phyloP scores from a whole-genome alignment of 2,797 vertebrate species.

The Pipistrellus pipistrellus region DNA sequence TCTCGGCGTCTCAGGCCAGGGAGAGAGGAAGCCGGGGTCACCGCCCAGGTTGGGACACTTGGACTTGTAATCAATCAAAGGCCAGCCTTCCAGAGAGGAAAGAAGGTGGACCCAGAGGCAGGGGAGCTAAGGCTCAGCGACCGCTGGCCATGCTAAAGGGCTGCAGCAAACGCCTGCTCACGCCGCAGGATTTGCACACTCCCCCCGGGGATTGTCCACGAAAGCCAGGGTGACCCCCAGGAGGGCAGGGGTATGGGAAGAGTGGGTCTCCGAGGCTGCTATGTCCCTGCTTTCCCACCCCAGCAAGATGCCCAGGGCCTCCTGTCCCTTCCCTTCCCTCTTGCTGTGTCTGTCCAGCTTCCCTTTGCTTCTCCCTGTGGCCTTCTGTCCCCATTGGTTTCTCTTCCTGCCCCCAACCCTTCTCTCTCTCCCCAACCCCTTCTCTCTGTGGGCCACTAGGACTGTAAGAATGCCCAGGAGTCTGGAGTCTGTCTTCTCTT shows the following conservation, averaged over 20 bases:
- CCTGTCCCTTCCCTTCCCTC: background rate
- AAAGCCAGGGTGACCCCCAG: background rate
- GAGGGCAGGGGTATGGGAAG: rapidly evolving
- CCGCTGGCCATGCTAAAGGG: background rate
- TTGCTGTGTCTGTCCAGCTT: background rate
- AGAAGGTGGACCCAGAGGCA: background rate
- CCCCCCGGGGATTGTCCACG: background rate
- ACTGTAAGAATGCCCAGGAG: background rate
- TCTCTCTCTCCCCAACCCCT: no score
- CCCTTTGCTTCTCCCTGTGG: background rate
- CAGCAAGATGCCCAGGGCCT: background rate
- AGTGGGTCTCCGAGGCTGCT: rapidly evolving
- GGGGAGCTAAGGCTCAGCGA: rapidly evolving
- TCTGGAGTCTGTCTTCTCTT: background rate
- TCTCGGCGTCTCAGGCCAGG: background rate
- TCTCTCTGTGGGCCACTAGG: background rate
- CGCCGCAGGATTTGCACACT: rapidly evolving
- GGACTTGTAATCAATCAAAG: background rate
- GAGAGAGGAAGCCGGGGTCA: background rate
- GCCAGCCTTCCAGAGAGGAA: background rate
- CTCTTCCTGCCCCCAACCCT: background rate
- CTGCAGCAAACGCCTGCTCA: background rate
- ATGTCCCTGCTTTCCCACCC: background rate
- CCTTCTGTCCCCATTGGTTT: background rate
- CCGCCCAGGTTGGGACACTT: background rate